Conservation (phyloP, 2,113 vertebrate species). For the Vulpes vulpes region DNA sequence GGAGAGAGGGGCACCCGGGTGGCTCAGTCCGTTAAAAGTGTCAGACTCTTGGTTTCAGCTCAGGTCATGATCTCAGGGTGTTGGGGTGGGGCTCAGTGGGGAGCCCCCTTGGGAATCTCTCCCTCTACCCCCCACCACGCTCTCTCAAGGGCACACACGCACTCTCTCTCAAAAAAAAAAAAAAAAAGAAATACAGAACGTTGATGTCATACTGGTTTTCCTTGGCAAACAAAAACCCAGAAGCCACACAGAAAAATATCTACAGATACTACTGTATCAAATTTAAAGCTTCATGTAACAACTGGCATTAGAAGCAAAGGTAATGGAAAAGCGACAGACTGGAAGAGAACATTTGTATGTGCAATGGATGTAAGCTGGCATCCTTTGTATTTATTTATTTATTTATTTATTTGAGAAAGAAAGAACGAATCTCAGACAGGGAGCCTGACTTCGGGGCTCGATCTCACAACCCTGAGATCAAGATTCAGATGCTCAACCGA, state of each 20-base stretch:
- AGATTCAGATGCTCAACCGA: too few species aligned
- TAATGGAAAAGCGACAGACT: neutral
- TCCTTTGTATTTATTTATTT: neutral
- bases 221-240: slow-evolving; percentile 4
- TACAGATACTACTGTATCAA: neutral
- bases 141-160: neutral
- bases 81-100: neutral
- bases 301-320: neutral
- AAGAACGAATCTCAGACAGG: too few species aligned
- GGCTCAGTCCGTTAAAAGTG: neutral
- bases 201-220: neutral
- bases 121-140: neutral
- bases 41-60: neutral
- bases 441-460: neutral
- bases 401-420: too few species aligned
- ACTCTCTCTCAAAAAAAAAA: too few species aligned
- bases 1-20: neutral
- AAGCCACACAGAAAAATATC: neutral
- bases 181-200: neutral
- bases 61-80: neutral
- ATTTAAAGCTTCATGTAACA: neutral
- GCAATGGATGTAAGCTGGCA: fast-evolving
- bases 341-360: neutral
- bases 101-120: neutral
- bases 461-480: neutral